Base-by-base conservation (phyloP, 2,797 vertebrate genomes). In the Tadarida brasiliensis region DNA sequence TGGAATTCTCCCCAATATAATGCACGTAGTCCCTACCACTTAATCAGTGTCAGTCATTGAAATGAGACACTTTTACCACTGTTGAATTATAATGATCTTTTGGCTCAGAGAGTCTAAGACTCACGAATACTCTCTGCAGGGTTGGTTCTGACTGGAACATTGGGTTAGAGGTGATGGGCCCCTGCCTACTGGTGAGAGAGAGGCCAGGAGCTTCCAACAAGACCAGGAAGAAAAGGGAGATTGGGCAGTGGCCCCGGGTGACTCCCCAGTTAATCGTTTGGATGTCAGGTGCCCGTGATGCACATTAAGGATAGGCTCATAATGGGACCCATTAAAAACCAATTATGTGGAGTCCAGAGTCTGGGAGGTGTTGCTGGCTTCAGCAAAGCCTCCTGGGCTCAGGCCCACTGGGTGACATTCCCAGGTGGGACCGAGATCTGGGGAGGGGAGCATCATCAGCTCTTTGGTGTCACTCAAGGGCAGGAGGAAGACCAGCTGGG, bases 271-370 rank as follows among this genome's bases (percentile, higher is more conserved):
- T 93, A 97, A 90, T 92, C 94, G 88, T 59, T 96, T 84, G 56
- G 76, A 84, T 12, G 20, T 96, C 96, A 96, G 88, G 67, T 17
- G 39, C 33, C 77, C 30, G 2, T 92, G 96, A 94, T 71, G 70
- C 78, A 81, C 56, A 71, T 35, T 88, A 67, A 78, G 70, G 26
- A 57, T 24, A 51, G 6, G 33, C 44, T 87, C 88, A 94, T 96
- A 96, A 97, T 95, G 44, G 24, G 70, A 28, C 78, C 94, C 88
- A 97, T 97, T 97, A 96, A 93, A 97, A 97, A 95, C 16, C 92
- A 96, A 94, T 97, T 97, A 97, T 7, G 2, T 54, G 2, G 57
- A 96, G 71, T 67, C 61, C 33, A 44, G 47, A 77, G 81, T 77
- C 71, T 65, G 70, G 73, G 67, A 56, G 83, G 82, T 86, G 39